Base-by-base conservation (phyloP, 2,888 invertebrate species). In the Mythimna loreyi region DNA sequence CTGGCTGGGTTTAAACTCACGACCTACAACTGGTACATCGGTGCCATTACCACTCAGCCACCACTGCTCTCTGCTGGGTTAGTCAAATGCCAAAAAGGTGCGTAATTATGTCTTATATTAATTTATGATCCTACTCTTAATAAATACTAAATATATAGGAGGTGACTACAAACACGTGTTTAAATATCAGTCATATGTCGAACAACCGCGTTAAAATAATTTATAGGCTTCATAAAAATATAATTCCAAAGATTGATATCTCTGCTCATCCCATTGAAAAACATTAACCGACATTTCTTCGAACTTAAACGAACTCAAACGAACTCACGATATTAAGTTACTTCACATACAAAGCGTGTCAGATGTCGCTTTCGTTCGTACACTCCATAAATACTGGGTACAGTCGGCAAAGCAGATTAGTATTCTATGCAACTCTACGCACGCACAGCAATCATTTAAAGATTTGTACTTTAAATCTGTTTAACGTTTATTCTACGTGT, bases 311-410 rank as follows among this genome's bases (percentile, higher is more conserved):
- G 33, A 9, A 62, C 30, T 73, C 30, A n/a, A 72, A 60, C n/a
- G 33, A 9, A 57, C 64, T 33, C 36, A 61, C 23, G 53, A 64
- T 74, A 74, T 80, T 43, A 57, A 72, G 67, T 83, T 78, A 82
- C 71, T 71, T 75, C 73, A 61, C 63, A 68, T 50, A 60, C 72
- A 83, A 85, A 82, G 72, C 81, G 80, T 86, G 86, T 84, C 85
- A 78, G 70, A 72, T 83, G 81, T 87, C 86, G 68, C 86, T 88
- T 88, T 88, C 85, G 73, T 86, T 85, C 72, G 72, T 74, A 70
- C 47, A n/a, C 74, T 69, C 59, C 53, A 65, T 50, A 45, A 57
- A 60, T n/a, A 43, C 8, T 13, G 11, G 9, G 58, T 56, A 78
- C 25, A 56, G 45, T 25, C 56, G 11, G 9, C 30, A n/a, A 52